Base-by-base conservation (phyloP, 2,888 invertebrate genomes). In the Apamea monoglypha region DNA sequence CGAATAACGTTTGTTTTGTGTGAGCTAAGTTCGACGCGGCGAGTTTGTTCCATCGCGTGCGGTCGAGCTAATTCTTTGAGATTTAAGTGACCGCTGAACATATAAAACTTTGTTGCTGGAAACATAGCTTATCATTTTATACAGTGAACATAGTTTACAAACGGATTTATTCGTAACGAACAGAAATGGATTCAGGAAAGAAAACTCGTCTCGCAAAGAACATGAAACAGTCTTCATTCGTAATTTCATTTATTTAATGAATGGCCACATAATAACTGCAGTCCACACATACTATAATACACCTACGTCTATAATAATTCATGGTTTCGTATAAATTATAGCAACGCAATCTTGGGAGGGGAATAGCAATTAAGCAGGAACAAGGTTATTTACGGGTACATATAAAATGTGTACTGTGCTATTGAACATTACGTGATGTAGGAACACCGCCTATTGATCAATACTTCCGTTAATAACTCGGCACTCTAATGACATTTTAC, bases 291-390 rank as follows among this genome's bases (percentile, higher is more conserved):
- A n/a, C n/a, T n/a, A 91, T 91, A 88, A 91, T 88, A 90, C 87
- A 91, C 88, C 87, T 89, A 89, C 88, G 89, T 89, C 88, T 87
- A 88, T 92, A 90, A 93, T 95, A 94, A 94, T 91, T 95, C 94
- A 94, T 93, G 78, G 90, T 85, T 81, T 76, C 87, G 90, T 92
- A 93, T 95, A 95, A 95, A 94, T 95, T 95, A 95, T 92, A 92
- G 90, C 90, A 91, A 90, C 92, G 89, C 92, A 93, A 93, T 93
- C 94, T 93, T 93, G 88, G 88, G 82, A 90, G 90, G 92, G 92
- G 92, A 93, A 93, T 92, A 92, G 94, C 94, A 94, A 95, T 94
- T 94, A 94, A 94, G 92, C 90, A 86, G 85, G 90, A 89, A 91
- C 91, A 90, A 90, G 91, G 92, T 94, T 94, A 94, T 94, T 94